A percentile compares a stretch with the other conserved stretches of the same genome.
Conservation (phyloP, 2,888 invertebrate genomes). For the Dasypogon diadema region DNA sequence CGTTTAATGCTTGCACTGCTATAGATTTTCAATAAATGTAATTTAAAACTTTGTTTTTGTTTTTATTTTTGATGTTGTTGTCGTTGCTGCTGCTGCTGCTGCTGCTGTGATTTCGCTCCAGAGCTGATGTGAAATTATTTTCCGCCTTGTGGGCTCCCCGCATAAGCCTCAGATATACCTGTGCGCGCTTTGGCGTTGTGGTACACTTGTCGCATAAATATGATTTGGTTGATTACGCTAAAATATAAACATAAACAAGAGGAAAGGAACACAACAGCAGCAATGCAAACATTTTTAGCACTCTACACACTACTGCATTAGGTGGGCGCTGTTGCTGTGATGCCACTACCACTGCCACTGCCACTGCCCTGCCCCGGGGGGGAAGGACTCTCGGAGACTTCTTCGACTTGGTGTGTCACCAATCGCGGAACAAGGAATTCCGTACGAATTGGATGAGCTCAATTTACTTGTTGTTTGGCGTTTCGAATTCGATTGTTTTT, state of each 20-base stretch:
- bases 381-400: not conserved
- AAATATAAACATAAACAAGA: constrained; percentile 31
- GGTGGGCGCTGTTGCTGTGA: not conserved
- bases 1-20: constrained; percentile 20
- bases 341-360: not conserved
- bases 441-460: not conserved
- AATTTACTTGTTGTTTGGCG: not conserved
- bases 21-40: constrained; percentile 45
- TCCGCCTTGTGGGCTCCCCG: too few species aligned
- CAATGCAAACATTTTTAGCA: not conserved
- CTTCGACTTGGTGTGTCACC: not conserved
- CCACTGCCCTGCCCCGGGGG: not conserved
- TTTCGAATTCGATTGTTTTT: not conserved
- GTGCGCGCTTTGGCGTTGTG: constrained; percentile 9
- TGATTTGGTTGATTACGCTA: not conserved
- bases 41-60: constrained; percentile 31
- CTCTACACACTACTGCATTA: not conserved
- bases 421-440: constrained; percentile 28
- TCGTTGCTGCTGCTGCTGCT: not conserved
- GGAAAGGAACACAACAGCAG: not conserved
- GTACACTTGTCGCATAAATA: constrained; percentile 18
- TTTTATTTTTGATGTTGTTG: constrained; percentile 1
- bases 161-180: not conserved
- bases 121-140: too few species aligned
- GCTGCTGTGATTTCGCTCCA: not conserved